Base-by-base conservation (phyloP, 2,888 invertebrate species). In the Cetonia aurata region DNA sequence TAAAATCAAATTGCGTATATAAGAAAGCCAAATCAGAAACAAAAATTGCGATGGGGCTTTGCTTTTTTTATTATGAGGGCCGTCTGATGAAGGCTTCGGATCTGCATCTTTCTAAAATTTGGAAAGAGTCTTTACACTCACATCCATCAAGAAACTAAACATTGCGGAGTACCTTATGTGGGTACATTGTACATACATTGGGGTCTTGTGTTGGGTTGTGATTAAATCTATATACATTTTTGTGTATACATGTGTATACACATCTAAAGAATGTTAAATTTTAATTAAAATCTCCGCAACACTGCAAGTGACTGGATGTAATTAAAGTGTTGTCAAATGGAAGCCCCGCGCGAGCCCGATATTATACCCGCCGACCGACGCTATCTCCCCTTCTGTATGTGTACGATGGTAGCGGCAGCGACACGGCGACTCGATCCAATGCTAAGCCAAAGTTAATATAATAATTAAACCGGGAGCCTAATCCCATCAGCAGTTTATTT, bases 401-500 rank as follows among this genome's bases (percentile, higher is more conserved):
- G 42, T 44, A 46, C 42, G 42, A 68, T 37, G 37, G 9, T 37
- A 37, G 6, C 37, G 6, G 37, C 37, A 37, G 9, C 8, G 37
- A 37, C 37, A 37, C 37, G 6, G 37, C 10, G 37, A 68, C 48
- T 33, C 67, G 37, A 33, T 68, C 42, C 57, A 57, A 56, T 44
- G 48, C 57, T 44, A 46, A 53, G 56, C 57, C 56, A 25, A 55
- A 68, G 53, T 57, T 68, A 68, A 68, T 66, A 66, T 52, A 66
- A 50, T 57, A 57, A 68, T 60, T 59, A 69, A 69, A 60, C 9
- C 42, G 17, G 33, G 33, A 15, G 42, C 48, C 25, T 70, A 70
- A 70, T 70, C 70, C 66, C 56, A 44, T 56, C 65, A 50, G 56
- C 65, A 53, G 65, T 70, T 70, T 66, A 70, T 69, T 62, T 37